These are phyloP conservation scores for Platichthys flesus DNA, from an alignment of 2,113 vertebrate species.

Conservation along the genomic window DNA sequence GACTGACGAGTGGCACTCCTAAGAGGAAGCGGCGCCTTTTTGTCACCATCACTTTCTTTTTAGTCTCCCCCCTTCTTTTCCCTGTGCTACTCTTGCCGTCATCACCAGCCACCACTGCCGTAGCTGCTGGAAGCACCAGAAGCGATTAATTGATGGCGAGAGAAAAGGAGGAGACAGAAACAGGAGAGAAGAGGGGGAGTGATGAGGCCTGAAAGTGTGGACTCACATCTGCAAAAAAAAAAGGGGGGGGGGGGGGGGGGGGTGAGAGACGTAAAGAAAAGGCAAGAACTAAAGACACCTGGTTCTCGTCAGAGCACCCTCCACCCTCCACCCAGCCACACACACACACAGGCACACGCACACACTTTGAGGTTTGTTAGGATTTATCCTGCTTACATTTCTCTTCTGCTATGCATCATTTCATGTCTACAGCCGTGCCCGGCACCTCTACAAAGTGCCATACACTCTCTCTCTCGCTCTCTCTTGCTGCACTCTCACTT, in stretches of 20 bases:
- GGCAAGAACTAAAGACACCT: slow-evolving; percentile 71
- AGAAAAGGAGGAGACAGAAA: slow-evolving; percentile 47
- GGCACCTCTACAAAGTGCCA: slow-evolving; percentile 70
- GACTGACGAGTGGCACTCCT: slow-evolving; percentile 52
- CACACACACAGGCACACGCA: slow-evolving; percentile 52
- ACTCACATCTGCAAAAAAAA: slow-evolving; percentile 33
- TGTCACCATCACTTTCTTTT: slow-evolving; percentile 48
- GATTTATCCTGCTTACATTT: slow-evolving; percentile 79
- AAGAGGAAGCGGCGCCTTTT: slow-evolving; percentile 67
- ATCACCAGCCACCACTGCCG: slow-evolving; percentile 40
- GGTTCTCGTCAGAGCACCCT: slow-evolving; percentile 73
- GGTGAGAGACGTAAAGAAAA: slow-evolving; percentile 51
- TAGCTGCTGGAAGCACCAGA: slow-evolving; percentile 37
- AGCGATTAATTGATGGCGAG: slow-evolving; percentile 55
- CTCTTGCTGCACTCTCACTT: slow-evolving; percentile 69
- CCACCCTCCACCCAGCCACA: slow-evolving; percentile 60
- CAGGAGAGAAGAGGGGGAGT: neutral
- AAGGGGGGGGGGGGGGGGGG: no score
- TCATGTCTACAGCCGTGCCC: slow-evolving; percentile 69
- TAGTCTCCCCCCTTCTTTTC: slow-evolving; percentile 28
- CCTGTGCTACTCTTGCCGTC: slow-evolving; percentile 27
- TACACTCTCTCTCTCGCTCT: slow-evolving; percentile 61
- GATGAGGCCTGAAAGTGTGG: slow-evolving; percentile 17
- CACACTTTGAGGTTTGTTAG: slow-evolving; percentile 71
- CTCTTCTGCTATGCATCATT: slow-evolving; percentile 75